Base-by-base conservation (phyloP, 2,113 vertebrate species). In the Dasyprocta punctata region DNA sequence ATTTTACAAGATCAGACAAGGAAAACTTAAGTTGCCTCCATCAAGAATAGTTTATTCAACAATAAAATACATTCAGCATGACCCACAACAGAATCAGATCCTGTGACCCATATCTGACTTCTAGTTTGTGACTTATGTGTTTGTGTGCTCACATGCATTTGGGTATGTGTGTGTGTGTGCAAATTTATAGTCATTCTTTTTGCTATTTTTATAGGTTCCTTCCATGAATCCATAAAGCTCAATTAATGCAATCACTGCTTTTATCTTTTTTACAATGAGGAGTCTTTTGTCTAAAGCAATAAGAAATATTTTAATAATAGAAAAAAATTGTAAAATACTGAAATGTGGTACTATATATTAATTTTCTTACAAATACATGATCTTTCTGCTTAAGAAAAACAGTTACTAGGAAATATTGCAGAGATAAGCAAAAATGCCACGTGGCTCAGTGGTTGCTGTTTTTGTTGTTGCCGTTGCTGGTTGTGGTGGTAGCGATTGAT, bases 401-500 rank as follows among this genome's bases (percentile, higher is more conserved):
- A 61, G 9, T 33, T 1, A 71, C 60, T 8, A 63, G 44, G 28
- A 90, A 44, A 82, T 54, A 11, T 26, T 61, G 1, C 33, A 77
- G 60, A 89, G 4, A n/a, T 38, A 89, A 47, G 38, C 7, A 71
- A 83, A 83, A 28, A 44, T 14, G 16, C 5, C 7, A 9, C 3
- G 36, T 30, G 52, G 26, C 52, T 44, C 38, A 58, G 20, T 4
- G 11, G 26, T 33, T 80, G 47, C 3, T 80, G 26, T 0, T 52
- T 44, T 7, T 28, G 17, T 17, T 90, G 24, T 3, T 78, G 28
- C 16, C n/a, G n/a, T n/a, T 75, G 22, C 5, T 89, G 30, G 17
- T 13, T 1, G 33, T 54, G 8, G 17, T 1, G 11, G 47, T 14
- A 6, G 5, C 0, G 1, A 10, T 0, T 1, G 7, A 30, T n/a